Conservation (phyloP, 2,888 invertebrate species). For the Nezara viridula region DNA sequence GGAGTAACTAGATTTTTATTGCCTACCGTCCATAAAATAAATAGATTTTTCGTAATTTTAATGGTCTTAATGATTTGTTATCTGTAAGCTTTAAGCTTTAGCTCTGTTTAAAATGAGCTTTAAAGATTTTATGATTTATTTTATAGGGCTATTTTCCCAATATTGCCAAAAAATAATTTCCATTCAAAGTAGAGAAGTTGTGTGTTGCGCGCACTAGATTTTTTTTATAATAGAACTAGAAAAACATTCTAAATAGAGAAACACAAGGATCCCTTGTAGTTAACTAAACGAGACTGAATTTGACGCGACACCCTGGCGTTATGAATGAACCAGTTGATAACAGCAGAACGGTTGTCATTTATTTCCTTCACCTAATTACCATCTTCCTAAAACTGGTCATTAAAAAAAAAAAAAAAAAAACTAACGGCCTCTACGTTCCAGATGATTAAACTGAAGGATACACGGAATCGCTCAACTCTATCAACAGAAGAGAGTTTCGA, state of each 20-base stretch:
- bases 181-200: too few relatives aligned
- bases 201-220: too few relatives aligned
- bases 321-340: conserved; percentile 4
- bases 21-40: too few relatives aligned
- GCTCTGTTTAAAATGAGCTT: too few relatives aligned
- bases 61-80: too few relatives aligned
- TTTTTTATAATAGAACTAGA: too few relatives aligned
- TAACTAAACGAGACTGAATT: not conserved
- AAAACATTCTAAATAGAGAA: not conserved
- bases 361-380: conserved; percentile 23
- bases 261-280: not conserved
- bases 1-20: too few relatives aligned
- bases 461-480: not conserved
- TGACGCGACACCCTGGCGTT: not conserved
- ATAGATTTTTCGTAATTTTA: too few relatives aligned
- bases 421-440: not conserved
- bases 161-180: too few relatives aligned
- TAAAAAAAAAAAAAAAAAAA: not conserved
- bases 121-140: too few relatives aligned
- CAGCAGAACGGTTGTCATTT: not conserved
- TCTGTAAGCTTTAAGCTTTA: too few relatives aligned
- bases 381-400: not conserved
- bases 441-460: not conserved
- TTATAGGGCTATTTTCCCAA: too few relatives aligned
- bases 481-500: not conserved